phyloP scores from a whole-genome alignment of 2,888 invertebrate genomes.

The Pyrrhosoma nymphula region DNA sequence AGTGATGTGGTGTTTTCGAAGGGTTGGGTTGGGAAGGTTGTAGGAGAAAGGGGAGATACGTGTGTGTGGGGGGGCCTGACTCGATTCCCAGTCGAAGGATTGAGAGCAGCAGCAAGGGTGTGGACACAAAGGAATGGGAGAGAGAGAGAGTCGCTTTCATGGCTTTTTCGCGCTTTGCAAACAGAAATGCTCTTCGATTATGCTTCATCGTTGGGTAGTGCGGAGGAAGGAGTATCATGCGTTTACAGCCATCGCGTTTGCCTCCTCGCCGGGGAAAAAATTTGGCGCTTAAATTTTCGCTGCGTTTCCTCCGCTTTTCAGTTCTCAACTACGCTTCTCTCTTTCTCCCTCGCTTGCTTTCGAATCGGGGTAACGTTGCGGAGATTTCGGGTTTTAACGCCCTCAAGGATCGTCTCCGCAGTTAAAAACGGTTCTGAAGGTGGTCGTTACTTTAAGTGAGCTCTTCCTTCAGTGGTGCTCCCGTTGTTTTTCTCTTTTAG shows the following conservation, averaged over 20 bases:
- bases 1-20: background rate
- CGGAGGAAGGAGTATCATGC: background rate
- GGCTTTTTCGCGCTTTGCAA: background rate
- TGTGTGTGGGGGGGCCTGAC: background rate
- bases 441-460: background rate
- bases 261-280: background rate
- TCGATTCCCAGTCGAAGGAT: constrained; percentile 16
- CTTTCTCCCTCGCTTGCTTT: background rate
- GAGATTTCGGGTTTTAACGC: background rate
- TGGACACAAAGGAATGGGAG: constrained; percentile 38
- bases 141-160: background rate
- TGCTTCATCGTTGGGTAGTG: background rate
- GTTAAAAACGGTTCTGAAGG: background rate
- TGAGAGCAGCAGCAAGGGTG: background rate
- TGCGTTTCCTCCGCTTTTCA: background rate
- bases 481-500: background rate
- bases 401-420: background rate
- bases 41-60: background rate
- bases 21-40: background rate
- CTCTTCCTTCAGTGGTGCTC: background rate
- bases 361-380: background rate
- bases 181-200: background rate
- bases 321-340: background rate
- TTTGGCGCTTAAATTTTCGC: background rate
- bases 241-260: background rate